Evolutionary conservation across 2,797 vertebrate species (phyloP).

Genomic region (Champsocephalus esox): DNA sequence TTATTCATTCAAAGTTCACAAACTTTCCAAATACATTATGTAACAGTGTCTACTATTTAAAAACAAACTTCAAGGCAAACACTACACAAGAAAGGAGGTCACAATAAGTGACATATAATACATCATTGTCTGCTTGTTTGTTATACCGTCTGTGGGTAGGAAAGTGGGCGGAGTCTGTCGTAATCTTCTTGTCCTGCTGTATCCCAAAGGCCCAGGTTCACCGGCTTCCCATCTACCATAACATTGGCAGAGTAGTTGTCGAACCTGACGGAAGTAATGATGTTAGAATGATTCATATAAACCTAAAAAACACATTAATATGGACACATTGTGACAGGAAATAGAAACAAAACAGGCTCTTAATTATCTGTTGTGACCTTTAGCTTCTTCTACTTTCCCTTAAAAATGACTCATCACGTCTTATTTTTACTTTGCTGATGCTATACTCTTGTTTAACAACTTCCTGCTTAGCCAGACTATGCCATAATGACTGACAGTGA

Average conservation of each 20-base stretch:
- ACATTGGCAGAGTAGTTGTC: slow-evolving; percentile 99
- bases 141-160: slow-evolving; percentile 97
- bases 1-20: slow-evolving; percentile 18
- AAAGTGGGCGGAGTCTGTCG: slow-evolving; percentile 96
- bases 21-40: slow-evolving; percentile 17
- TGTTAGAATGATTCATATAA: not conserved
- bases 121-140: not conserved
- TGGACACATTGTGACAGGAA: not conserved
- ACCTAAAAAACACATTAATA: not conserved
- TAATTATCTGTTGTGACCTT: not conserved
- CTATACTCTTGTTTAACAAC: slow-evolving; percentile 15
- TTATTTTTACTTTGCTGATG: not conserved
- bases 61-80: slow-evolving; percentile 1
- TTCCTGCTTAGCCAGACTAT: not conserved
- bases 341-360: not conserved
- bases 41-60: not conserved
- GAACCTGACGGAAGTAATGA: slow-evolving; percentile 83
- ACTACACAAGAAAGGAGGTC: not conserved
- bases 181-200: slow-evolving; percentile 99
- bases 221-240: slow-evolving; percentile 98
- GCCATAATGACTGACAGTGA: slow-evolving; percentile 5
- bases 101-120: slow-evolving; percentile 26
- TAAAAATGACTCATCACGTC: not conserved
- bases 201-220: slow-evolving; percentile 98
- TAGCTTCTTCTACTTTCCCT: not conserved